Evolutionary conservation across 1,140 invertebrate species (phyloP).

Genomic region (Ectropis grisescens): DNA sequence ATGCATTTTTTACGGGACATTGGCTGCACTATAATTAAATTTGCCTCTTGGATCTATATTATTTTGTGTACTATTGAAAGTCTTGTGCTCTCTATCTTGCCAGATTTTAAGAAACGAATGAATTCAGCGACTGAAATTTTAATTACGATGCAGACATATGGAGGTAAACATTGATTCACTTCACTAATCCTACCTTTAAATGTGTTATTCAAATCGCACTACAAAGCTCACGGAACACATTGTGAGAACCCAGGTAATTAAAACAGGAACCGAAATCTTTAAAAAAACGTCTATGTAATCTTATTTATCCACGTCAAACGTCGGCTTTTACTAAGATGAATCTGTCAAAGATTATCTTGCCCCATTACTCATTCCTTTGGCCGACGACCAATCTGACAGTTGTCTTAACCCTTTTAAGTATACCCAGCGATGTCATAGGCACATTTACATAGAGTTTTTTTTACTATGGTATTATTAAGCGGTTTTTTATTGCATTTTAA

Average conservation of each 20-base stretch:
- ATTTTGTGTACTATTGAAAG: too few species aligned
- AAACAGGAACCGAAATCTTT: constrained; percentile 33
- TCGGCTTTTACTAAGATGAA: constrained; percentile 61
- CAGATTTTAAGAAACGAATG: too few species aligned
- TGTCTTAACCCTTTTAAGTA: constrained; percentile 66
- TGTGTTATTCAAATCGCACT: neutral
- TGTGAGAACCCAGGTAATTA: constrained; percentile 67
- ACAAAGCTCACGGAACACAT: constrained; percentile 23
- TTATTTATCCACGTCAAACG: constrained; percentile 61
- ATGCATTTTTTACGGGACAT: too few species aligned
- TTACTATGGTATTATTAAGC: constrained; percentile 22
- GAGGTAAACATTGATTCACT: too few species aligned
- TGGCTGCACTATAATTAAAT: too few species aligned
- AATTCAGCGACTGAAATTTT: too few species aligned
- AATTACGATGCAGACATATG: too few species aligned
- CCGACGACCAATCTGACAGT: constrained; percentile 56
- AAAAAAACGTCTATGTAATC: constrained; percentile 13
- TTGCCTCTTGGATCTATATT: too few species aligned
- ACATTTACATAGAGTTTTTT: constrained; percentile 43
- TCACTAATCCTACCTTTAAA: constrained; percentile 2
- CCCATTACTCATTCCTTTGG: constrained; percentile 60
- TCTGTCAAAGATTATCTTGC: constrained; percentile 65
- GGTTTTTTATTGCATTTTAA: constrained; percentile 20
- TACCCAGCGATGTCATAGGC: constrained; percentile 61
- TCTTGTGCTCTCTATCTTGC: too few species aligned